Evolutionary conservation across 2,797 vertebrate species (phyloP).

Genomic region (Gouania willdenowi): DNA sequence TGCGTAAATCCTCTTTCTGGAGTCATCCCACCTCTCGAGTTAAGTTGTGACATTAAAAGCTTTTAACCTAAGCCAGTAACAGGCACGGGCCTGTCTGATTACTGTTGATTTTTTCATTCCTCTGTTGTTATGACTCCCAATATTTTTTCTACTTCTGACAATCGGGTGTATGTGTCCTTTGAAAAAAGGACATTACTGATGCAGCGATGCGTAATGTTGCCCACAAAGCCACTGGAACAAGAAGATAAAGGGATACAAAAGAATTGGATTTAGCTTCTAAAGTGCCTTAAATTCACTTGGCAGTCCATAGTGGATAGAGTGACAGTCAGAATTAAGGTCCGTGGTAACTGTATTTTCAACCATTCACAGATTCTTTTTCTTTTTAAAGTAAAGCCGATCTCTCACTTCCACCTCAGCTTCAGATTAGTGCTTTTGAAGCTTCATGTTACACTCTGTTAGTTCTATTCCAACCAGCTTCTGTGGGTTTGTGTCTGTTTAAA

Average conservation of each 20-base stretch:
- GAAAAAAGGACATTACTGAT: constrained; percentile 57
- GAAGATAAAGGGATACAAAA: constrained; percentile 69
- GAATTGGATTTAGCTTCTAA: constrained; percentile 65
- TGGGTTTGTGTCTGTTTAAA: constrained; percentile 71
- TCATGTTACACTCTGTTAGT: constrained; percentile 45
- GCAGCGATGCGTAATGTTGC: constrained; percentile 53
- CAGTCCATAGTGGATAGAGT: constrained; percentile 58
- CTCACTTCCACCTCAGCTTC: constrained; percentile 55
- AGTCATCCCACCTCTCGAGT: no score
- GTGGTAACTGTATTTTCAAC: constrained; percentile 57
- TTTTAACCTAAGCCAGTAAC: neutral
- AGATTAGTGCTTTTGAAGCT: no score
- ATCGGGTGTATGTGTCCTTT: constrained; percentile 61
- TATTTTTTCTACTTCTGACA: constrained; percentile 19
- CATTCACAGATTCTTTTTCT: constrained; percentile 51
- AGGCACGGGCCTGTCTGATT: neutral
- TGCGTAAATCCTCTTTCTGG: no score
- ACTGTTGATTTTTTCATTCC: constrained; percentile 2
- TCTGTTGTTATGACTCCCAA: neutral
- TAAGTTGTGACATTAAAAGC: no score
- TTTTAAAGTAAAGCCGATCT: constrained; percentile 52
- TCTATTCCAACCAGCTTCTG: constrained; percentile 39
- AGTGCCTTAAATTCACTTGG: constrained; percentile 65
- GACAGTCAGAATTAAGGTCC: constrained; percentile 59
- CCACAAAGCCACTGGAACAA: constrained; percentile 65